These are phyloP conservation scores for Myoxocephalus aenaeus DNA, from an alignment of 2,797 vertebrate species.

Conservation along the genomic window DNA sequence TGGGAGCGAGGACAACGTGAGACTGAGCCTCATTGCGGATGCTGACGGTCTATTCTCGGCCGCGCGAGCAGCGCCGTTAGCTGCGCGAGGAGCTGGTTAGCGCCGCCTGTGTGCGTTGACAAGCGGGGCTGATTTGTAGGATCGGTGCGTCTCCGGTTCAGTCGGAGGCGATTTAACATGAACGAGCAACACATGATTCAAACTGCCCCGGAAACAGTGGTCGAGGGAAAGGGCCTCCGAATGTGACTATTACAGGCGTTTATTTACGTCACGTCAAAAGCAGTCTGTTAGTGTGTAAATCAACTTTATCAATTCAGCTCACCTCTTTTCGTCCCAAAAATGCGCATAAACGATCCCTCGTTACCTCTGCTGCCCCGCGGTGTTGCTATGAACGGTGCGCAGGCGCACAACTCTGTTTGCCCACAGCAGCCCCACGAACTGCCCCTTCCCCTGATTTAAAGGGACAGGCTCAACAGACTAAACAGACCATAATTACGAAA, in stretches of 20 bases:
- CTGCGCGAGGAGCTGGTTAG: neutral
- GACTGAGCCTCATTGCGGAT: neutral
- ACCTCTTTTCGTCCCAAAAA: slow-evolving; percentile 63
- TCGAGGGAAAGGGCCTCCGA: rapidly evolving
- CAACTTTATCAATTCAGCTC: slow-evolving; percentile 10
- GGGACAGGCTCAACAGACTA: slow-evolving; percentile 31
- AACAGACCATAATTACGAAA: no score
- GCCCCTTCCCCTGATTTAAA: slow-evolving; percentile 58
- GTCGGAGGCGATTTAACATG: slow-evolving; percentile 33
- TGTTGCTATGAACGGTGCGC: slow-evolving; percentile 53
- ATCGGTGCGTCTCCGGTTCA: slow-evolving; percentile 23
- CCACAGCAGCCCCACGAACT: neutral
- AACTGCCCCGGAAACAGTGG: neutral
- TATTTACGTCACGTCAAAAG: rapidly evolving
- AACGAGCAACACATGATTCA: slow-evolving; percentile 13
- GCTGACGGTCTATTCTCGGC: neutral
- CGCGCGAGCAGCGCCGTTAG: neutral
- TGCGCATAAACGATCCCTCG: slow-evolving; percentile 23
- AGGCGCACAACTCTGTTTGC: slow-evolving; percentile 54
- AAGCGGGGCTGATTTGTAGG: slow-evolving; percentile 41
- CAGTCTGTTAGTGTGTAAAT: rapidly evolving
- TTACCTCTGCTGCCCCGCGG: slow-evolving; percentile 14
- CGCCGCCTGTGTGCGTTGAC: slow-evolving; percentile 35
- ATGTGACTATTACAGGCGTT: rapidly evolving
- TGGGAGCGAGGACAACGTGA: neutral